A percentile compares a stretch with the other conserved stretches of the same genome.
These are phyloP conservation scores for Rhinatrema bivittatum DNA, from an alignment of 2,797 vertebrate species.

Conservation along the genomic window DNA sequence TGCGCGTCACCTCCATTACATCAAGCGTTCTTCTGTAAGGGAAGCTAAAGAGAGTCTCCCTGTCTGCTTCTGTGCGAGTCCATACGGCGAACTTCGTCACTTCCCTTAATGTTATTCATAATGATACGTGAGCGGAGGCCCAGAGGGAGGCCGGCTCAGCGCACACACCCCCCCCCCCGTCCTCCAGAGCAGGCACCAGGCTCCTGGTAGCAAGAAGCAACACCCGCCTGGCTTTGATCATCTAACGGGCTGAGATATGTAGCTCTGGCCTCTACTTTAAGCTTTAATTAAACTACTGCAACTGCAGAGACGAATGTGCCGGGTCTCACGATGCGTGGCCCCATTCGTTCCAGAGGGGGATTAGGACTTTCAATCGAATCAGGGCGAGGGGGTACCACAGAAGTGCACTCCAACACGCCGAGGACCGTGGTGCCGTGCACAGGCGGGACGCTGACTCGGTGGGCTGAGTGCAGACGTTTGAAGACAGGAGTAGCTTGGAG, in stretches of 20 bases:
- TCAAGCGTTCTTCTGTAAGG: no score
- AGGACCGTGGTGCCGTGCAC: no score
- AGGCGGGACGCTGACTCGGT: no score
- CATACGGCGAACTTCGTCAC: constrained; percentile 88
- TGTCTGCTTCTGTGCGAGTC: no score
- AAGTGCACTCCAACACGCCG: no score
- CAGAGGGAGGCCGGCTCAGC: constrained; percentile 49
- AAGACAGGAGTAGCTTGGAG: no score
- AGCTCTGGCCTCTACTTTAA: constrained; percentile 67
- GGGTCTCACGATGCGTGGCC: constrained; percentile 61
- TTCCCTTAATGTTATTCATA: constrained; percentile 81
- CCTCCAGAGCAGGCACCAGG: constrained; percentile 44
- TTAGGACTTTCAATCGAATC: no score
- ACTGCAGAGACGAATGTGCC: constrained; percentile 56
- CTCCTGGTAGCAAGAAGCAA: constrained; percentile 61
- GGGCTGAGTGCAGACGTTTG: no score
- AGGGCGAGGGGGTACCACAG: no score
- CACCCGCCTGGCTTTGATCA: constrained; percentile 65
- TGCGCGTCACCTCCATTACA: no score
- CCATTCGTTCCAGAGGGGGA: no score
- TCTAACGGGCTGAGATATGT: constrained; percentile 65
- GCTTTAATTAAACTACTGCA: constrained; percentile 76
- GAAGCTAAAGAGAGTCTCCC: no score
- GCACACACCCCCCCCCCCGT: constrained; percentile 39
- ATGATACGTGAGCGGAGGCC: constrained; percentile 75